A percentile compares a stretch with the other conserved stretches of the same genome.
phyloP scores from a whole-genome alignment of 2,113 vertebrate species.

The Chaetorhynchus papuensis region DNA sequence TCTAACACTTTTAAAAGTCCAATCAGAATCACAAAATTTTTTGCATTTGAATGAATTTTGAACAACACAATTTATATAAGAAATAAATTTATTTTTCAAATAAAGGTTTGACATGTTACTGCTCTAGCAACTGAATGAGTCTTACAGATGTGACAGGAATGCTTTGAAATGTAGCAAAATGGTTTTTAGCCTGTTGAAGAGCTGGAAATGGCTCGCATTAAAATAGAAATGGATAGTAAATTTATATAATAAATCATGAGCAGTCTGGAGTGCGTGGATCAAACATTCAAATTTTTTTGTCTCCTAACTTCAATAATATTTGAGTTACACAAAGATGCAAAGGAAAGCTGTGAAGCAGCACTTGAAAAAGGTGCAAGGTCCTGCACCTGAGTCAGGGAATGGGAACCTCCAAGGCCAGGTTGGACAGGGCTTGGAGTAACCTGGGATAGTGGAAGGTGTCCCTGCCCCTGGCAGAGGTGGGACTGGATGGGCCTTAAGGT shows the following conservation, averaged over 20 bases:
- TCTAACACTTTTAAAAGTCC: neutral
- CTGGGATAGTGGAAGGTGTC: neutral
- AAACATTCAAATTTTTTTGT: neutral
- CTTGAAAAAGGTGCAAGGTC: neutral
- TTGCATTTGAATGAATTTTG: neutral
- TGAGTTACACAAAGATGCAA: neutral
- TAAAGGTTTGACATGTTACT: neutral
- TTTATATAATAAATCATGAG: neutral
- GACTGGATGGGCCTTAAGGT: neutral
- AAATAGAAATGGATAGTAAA: neutral
- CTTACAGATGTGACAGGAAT: neutral
- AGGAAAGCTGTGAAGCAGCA: neutral
- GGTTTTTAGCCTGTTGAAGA: neutral
- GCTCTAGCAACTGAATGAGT: neutral
- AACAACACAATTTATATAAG: neutral
- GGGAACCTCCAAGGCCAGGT: neutral
- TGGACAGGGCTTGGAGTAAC: fast-evolving
- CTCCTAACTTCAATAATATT: neutral
- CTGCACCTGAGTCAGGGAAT: neutral
- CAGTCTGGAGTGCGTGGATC: neutral
- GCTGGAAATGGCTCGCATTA: neutral
- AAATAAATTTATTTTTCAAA: neutral
- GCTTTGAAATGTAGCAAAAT: neutral
- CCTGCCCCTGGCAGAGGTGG: neutral
- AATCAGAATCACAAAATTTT: neutral